Base-by-base conservation (phyloP, 2,113 vertebrate species). In the Eupsittula cactorum region DNA sequence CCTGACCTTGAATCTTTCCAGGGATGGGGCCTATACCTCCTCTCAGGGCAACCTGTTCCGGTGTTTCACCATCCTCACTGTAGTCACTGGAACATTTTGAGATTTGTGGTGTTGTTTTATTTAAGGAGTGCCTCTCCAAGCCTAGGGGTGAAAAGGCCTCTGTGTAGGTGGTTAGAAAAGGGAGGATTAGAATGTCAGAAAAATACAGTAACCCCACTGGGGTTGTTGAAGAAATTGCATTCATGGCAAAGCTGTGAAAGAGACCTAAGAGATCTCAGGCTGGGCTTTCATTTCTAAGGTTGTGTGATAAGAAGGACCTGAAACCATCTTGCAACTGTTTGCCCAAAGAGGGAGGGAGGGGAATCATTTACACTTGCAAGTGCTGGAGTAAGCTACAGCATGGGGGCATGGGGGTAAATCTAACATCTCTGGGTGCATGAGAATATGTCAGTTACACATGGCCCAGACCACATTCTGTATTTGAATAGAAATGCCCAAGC, bases 191-290 rank as follows among this genome's bases (percentile, higher is more conserved):
- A 78, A 70, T 23, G 37, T 88, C 13, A 41, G 16, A 81, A 86
- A 78, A 86, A 44, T 13, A 37, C 14, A 44, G 0, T 49, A 63
- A 25, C 4, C 18, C 0, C 0, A 11, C 20, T 65, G 8, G 9
- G 3, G 1, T 20, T 82, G 21, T 64, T 64, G 18, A 49, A 89
- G 59, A 63, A 77, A 77, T n/a, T 74, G 41, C 18, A n/a, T 78
- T 89, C 15, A 41, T 59, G 11, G 31, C 14, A 83, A 82, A 68
- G 10, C 3, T n/a, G 5, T 59, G 84, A n/a, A 78, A 80, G 47
- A 76, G 4, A 62, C 70, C 86, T 83, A 75, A 82, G 47, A 73
- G 4, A 59, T 78, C 82, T 78, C 13, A 11, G 64, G n/a, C 11
- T 80, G 12, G 29, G 29, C 8, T 2, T 80, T 11, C 17, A 14